These are phyloP conservation scores for Propithecus coquereli DNA, from an alignment of 2,113 vertebrate genomes.

Conservation along the genomic window DNA sequence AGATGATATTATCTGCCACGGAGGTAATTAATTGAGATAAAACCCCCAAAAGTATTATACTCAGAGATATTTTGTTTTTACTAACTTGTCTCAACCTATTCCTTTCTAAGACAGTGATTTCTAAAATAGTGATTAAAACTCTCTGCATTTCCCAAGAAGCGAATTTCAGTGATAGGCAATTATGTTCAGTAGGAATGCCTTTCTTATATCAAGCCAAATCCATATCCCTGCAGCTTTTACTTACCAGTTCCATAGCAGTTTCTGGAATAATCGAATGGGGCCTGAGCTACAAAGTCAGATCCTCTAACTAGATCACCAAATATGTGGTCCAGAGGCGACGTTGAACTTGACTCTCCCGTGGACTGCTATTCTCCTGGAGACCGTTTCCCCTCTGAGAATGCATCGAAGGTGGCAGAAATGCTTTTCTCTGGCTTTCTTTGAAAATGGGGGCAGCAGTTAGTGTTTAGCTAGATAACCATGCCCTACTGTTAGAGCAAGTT, in stretches of 20 bases:
- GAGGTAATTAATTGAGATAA: not conserved
- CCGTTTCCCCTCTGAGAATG: not conserved
- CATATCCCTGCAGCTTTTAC: not conserved
- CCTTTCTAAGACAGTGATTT: not conserved
- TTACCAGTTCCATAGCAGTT: not conserved
- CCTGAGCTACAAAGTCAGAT: not conserved
- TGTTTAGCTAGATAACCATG: not conserved
- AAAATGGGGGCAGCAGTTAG: not conserved
- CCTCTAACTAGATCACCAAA: not conserved
- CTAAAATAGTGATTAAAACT: not conserved
- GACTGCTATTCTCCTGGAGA: not conserved
- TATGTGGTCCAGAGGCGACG: not conserved
- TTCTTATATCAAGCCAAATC: not conserved
- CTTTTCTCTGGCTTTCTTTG: not conserved
- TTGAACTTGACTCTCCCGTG: not conserved
- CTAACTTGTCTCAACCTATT: not conserved
- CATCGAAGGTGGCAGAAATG: not conserved
- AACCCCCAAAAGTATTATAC: not conserved
- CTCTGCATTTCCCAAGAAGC: not conserved
- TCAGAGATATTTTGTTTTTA: not conserved
- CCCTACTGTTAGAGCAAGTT: not conserved
- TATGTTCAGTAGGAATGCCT: not conserved
- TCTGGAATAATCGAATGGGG: not conserved
- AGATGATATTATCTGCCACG: not conserved
- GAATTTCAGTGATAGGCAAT: not conserved